Evolutionary conservation across 2,888 invertebrate species (phyloP), one percentile per base, ranked within the genome.

Genomic region (Erebia palarica): DNA sequence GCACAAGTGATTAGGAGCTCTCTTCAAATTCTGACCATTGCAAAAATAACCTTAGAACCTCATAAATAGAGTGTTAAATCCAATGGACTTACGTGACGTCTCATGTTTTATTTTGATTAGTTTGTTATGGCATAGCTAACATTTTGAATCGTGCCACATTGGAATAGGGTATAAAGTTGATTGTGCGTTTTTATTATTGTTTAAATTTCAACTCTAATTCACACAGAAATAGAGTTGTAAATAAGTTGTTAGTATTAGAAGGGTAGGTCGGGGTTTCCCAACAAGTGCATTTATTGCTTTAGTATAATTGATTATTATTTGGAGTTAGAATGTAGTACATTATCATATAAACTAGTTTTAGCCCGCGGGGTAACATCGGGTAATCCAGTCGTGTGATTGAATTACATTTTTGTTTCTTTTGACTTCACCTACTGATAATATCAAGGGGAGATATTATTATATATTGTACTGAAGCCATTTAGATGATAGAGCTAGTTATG

Each of bases 301-400:
- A 65, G 65, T 74, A 21, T 21, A 74, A 76, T 75, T 74, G 74
- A 75, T 73, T 73, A 73, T 71, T 73, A 73, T 73, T 73, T 73
- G 67, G 42, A 66, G 59, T 64, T 57, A 49, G 36, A 36, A 36
- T 36, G 67, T 49, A 69, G 66, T 65, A 55, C 60, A 73, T 74
- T 70, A 74, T 70, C 70, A 70, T 73, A 57, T 74, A 69, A 60
- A 71, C 58, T 70, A 60, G 68, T 63, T 68, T 66, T 63, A 21
- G 55, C 63, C 57, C 67, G 36, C 21, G 65, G 65, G 51, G 58
- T 53, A 18, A 14, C 42, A 58, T 51, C 11, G 53, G 61, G 68
- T 42, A 7, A 55, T 53, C 8, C 53, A 42, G 16, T 65, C 36
- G 14, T 47, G 55, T 55, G 60, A 69, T 63, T 55, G n/a, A 55